Evolutionary conservation across 2,888 invertebrate genomes (phyloP).

Genomic region (Sylvicola cinctus): DNA sequence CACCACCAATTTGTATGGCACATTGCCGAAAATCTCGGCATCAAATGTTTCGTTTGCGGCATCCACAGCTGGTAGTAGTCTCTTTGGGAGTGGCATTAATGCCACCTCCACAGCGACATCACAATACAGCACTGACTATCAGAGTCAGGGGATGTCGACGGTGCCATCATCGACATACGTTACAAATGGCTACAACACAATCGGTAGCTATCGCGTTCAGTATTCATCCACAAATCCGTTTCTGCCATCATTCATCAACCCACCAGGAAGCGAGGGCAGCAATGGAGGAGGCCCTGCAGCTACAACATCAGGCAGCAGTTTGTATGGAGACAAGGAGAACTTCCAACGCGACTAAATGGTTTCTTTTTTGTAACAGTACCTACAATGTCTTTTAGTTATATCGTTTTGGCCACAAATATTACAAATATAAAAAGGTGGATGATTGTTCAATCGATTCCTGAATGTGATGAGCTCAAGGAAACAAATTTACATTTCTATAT

Average conservation of each 20-base stretch:
- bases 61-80: slow-evolving; percentile 1
- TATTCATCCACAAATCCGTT: slow-evolving; percentile 27
- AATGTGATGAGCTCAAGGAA: no score
- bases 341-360: no score
- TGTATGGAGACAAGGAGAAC: no score
- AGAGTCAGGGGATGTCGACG: not conserved
- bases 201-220: slow-evolving; percentile 25
- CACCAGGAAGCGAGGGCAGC: no score
- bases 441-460: no score
- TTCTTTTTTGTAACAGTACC: no score
- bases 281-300: no score
- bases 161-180: slow-evolving; percentile 4
- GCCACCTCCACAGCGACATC: not conserved
- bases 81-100: not conserved
- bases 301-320: no score
- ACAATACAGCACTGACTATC: slow-evolving; percentile 5
- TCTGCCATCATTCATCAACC: slow-evolving; percentile 23
- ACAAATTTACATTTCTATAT: no score
- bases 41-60: slow-evolving; percentile 3
- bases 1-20: slow-evolving; percentile 21
- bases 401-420: no score
- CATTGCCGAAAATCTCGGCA: slow-evolving; percentile 17
- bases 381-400: no score
- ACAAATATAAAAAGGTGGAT: no score
- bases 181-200: slow-evolving; percentile 17